A percentile compares a stretch with the other conserved stretches of the same genome.
Conservation (phyloP, 2,113 vertebrate genomes). For the Coturnix japonica region DNA sequence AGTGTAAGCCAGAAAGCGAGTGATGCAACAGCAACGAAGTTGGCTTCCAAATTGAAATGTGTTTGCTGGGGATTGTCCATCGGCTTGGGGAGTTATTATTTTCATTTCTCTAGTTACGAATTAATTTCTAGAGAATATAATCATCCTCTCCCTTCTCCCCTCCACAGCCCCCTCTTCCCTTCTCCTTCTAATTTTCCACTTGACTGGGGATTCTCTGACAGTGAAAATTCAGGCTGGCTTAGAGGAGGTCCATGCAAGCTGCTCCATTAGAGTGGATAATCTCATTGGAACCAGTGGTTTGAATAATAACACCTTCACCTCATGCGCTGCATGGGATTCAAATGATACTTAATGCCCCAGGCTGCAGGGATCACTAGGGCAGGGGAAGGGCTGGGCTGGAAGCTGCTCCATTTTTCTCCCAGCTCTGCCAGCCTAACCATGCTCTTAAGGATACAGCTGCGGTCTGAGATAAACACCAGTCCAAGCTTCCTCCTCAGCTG, state of each 20-base stretch:
- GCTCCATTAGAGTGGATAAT: slow-evolving; percentile 84
- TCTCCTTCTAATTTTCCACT: slow-evolving; percentile 87
- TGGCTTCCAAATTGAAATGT: slow-evolving; percentile 70
- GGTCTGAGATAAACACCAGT: not conserved
- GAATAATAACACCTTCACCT: slow-evolving; percentile 88
- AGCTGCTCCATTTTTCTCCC: not conserved
- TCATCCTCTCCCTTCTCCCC: slow-evolving; percentile 55
- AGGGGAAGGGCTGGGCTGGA: not conserved
- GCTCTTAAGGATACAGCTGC: not conserved
- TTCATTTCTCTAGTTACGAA: slow-evolving; percentile 74
- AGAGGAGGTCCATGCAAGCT: slow-evolving; percentile 74
- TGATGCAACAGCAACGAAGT: not conserved
- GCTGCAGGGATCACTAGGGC: not conserved
- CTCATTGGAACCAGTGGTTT: slow-evolving; percentile 90
- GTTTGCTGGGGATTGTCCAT: slow-evolving; percentile 60
- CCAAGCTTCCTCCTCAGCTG: not conserved
- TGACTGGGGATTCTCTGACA: slow-evolving; percentile 81
- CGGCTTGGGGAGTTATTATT: slow-evolving; percentile 65
- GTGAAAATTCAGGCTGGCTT: slow-evolving; percentile 78
- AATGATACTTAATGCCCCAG: not conserved
- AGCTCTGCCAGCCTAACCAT: not conserved
- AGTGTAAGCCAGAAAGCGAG: not conserved
- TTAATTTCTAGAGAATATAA: slow-evolving; percentile 80
- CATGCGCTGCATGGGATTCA: slow-evolving; percentile 44
- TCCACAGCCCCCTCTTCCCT: slow-evolving; percentile 51